These are phyloP conservation scores for Drosophila ficusphila DNA, from an alignment of 1,140 invertebrate genomes.

Conservation along the genomic window DNA sequence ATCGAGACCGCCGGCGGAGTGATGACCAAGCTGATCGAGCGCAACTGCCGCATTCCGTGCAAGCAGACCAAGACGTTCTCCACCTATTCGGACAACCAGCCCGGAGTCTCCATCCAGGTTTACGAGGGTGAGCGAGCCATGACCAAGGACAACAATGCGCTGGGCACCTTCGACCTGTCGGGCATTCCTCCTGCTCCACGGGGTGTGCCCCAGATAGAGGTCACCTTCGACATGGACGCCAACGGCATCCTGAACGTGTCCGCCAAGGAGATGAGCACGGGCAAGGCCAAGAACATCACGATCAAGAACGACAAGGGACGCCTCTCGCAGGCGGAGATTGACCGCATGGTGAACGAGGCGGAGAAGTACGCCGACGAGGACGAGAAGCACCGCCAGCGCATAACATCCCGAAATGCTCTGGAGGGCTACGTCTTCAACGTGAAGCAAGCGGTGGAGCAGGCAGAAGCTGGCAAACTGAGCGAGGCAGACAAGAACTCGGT, in stretches of 20 bases:
- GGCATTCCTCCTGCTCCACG: conserved; percentile 93
- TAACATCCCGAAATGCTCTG: conserved; percentile 86
- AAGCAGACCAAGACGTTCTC: conserved; percentile 88
- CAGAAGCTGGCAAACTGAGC: conserved; percentile 84
- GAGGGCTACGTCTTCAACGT: conserved; percentile 91
- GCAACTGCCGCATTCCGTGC: conserved; percentile 88
- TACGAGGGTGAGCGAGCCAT: conserved; percentile 84
- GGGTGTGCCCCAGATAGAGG: conserved; percentile 91
- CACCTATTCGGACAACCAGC: conserved; percentile 90
- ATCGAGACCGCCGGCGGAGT: conserved; percentile 87
- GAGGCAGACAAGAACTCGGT: conserved; percentile 87
- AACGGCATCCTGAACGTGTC: conserved; percentile 88
- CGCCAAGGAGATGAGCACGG: conserved; percentile 86
- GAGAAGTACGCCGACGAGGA: conserved; percentile 85
- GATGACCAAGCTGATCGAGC: conserved; percentile 88
- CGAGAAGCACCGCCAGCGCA: conserved; percentile 88
- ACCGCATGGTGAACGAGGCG: conserved; percentile 84
- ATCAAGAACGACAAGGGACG: conserved; percentile 94
- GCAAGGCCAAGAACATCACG: conserved; percentile 89
- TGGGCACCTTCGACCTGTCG: conserved; percentile 91
- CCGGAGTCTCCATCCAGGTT: conserved; percentile 89
- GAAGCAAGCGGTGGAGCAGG: conserved; percentile 86
- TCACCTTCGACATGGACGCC: conserved; percentile 87
- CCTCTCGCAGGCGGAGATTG: conserved; percentile 92
- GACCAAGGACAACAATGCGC: conserved; percentile 90